phyloP scores from a whole-genome alignment of 2,113 vertebrate genomes.

The Elaphurus davidianus region DNA sequence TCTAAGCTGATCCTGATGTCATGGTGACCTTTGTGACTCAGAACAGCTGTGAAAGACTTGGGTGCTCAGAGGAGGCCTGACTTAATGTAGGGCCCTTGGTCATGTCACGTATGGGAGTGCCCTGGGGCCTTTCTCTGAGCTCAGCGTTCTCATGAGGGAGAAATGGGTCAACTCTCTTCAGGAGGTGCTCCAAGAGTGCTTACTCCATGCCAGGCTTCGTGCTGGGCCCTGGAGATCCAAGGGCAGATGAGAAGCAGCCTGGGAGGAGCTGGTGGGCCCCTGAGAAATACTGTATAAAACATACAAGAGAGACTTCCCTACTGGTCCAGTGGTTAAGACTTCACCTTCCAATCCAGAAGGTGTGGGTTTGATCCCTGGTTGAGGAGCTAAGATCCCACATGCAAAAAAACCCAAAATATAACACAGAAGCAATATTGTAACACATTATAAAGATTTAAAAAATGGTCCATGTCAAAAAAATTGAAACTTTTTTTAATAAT shows the following conservation, averaged over 20 bases:
- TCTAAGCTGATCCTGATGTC: background rate
- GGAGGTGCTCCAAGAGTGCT: background rate
- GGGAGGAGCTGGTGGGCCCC: background rate
- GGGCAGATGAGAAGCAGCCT: background rate
- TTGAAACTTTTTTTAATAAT: background rate
- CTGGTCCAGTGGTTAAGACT: background rate
- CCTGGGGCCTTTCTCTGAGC: background rate
- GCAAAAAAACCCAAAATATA: background rate
- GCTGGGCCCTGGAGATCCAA: background rate
- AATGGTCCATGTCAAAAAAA: background rate
- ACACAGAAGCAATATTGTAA: background rate
- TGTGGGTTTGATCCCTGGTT: background rate
- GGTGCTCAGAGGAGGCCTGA: background rate
- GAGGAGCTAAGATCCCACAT: background rate
- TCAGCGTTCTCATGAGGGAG: background rate
- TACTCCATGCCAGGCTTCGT: accelerated
- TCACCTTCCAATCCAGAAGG: background rate
- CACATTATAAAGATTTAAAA: background rate
- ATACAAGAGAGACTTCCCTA: background rate
- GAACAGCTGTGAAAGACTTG: background rate
- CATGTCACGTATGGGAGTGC: no score
- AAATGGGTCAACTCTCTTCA: background rate
- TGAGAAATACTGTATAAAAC: background rate
- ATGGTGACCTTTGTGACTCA: background rate
- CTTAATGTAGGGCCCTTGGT: background rate